Evolutionary conservation across 2,888 invertebrate species (phyloP).

Genomic region (Hirtodrosophila trivittata): DNA sequence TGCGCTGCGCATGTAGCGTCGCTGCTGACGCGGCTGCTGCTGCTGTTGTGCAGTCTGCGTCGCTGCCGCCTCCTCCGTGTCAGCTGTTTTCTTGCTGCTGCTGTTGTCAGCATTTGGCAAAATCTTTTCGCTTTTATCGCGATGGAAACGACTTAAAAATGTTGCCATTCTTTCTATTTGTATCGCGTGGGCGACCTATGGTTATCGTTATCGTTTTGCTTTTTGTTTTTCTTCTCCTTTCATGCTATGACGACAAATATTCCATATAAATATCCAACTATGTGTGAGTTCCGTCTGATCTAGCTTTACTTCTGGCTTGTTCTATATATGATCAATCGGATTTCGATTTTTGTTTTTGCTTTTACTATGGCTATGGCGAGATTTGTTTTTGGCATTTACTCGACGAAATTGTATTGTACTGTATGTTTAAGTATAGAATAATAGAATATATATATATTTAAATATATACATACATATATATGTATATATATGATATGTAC

Average conservation of each 20-base stretch:
- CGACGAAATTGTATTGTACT: conserved; percentile 47
- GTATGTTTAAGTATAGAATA: conserved; percentile 56
- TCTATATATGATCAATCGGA: too few relatives aligned
- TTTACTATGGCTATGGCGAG: conserved; percentile 30
- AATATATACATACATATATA: conserved; percentile 39
- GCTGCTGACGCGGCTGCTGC: conserved; percentile 85
- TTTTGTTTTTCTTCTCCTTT: conserved; percentile 10
- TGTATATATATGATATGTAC: conserved; percentile 14
- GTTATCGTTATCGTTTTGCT: conserved; percentile 4
- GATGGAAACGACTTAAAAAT: conserved; percentile 82
- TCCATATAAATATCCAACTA: conserved; percentile 20
- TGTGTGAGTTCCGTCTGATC: too few relatives aligned
- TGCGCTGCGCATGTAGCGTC: conserved; percentile 90
- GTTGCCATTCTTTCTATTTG: conserved; percentile 65
- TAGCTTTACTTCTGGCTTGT: too few relatives aligned
- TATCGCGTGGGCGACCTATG: conserved; percentile 46
- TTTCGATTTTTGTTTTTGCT: conserved; percentile 29
- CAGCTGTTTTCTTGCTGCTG: conserved; percentile 36
- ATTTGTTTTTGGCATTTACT: conserved; percentile 50
- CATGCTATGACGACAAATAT: conserved; percentile 31
- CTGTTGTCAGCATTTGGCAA: conserved; percentile 52
- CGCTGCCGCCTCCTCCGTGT: conserved; percentile 36
- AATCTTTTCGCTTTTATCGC: conserved; percentile 81
- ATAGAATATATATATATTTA: conserved; percentile 30
- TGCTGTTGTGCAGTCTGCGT: conserved; percentile 38